phyloP scores from a whole-genome alignment of 2,888 invertebrate genomes.

The Lymantria monacha region DNA sequence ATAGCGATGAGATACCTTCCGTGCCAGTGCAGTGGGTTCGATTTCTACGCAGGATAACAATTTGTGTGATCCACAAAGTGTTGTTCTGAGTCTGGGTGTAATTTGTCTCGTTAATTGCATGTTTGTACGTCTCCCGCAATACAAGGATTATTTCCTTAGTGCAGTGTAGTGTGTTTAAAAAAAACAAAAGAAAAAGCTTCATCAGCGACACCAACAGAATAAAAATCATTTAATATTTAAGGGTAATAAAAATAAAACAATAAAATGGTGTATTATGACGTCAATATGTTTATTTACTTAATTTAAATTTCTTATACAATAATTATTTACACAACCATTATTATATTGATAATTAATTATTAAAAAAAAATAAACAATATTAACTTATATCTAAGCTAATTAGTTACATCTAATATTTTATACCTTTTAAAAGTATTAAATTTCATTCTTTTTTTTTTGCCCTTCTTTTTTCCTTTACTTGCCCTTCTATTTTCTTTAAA shows the following conservation, averaged over 20 bases:
- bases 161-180: too few relatives aligned
- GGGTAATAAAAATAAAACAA: conserved; percentile 34
- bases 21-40: too few relatives aligned
- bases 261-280: conserved; percentile 37
- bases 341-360: conserved; percentile 24
- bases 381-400: not conserved
- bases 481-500: conserved; percentile 20
- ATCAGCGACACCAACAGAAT: too few relatives aligned
- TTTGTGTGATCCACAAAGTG: too few relatives aligned
- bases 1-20: too few relatives aligned
- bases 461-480: not conserved
- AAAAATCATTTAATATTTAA: not conserved
- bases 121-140: too few relatives aligned
- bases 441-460: conserved; percentile 28
- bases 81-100: too few relatives aligned
- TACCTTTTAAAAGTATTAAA: conserved; percentile 58
- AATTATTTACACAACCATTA: conserved; percentile 64
- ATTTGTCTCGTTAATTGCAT: too few relatives aligned
- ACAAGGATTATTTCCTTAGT: too few relatives aligned
- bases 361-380: not conserved
- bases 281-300: conserved; percentile 69
- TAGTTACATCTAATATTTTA: conserved; percentile 33
- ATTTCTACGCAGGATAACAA: too few relatives aligned
- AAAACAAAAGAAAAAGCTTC: too few relatives aligned
- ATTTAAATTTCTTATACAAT: conserved; percentile 47